Percentiles rank a stretch among this genome's conserved stretches.
phyloP scores from a whole-genome alignment of 2,888 invertebrate genomes.

The Cecidostiba fungosa region DNA sequence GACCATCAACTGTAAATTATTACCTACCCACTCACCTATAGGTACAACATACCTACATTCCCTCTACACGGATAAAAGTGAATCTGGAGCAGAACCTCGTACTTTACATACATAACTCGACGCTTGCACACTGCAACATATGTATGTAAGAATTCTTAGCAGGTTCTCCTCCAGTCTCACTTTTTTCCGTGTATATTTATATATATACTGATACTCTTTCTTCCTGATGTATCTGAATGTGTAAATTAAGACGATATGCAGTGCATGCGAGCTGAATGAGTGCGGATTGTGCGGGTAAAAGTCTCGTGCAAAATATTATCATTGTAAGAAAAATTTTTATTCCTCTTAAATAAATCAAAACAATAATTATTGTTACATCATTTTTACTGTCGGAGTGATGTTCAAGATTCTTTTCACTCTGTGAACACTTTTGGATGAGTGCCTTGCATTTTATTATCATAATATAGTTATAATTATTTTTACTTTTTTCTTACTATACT shows the following conservation, averaged over 20 bases:
- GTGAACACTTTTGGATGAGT: conserved; percentile 35
- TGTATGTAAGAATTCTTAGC: no score
- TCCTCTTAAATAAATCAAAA: conserved; percentile 2
- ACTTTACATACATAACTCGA: no score
- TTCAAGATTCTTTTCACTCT: not conserved
- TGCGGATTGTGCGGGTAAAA: not conserved
- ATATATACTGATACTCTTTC: not conserved
- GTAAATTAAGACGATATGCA: not conserved
- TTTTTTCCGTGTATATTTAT: no score
- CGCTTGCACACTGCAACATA: no score
- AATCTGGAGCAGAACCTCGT: no score
- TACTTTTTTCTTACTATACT: not conserved
- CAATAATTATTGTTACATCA: not conserved
- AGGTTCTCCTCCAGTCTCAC: no score
- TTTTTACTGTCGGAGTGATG: not conserved
- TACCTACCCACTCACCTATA: not conserved
- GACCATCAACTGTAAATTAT: conserved; percentile 11
- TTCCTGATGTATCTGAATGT: not conserved
- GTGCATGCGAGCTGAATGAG: no score
- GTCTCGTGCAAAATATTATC: not conserved
- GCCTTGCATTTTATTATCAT: conserved; percentile 3
- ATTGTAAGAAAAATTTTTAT: conserved; percentile 1
- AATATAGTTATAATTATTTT: not conserved
- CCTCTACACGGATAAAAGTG: no score
- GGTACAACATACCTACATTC: no score